Conservation (phyloP, 2,113 vertebrate genomes). For the Thryonomys swinderianus region DNA sequence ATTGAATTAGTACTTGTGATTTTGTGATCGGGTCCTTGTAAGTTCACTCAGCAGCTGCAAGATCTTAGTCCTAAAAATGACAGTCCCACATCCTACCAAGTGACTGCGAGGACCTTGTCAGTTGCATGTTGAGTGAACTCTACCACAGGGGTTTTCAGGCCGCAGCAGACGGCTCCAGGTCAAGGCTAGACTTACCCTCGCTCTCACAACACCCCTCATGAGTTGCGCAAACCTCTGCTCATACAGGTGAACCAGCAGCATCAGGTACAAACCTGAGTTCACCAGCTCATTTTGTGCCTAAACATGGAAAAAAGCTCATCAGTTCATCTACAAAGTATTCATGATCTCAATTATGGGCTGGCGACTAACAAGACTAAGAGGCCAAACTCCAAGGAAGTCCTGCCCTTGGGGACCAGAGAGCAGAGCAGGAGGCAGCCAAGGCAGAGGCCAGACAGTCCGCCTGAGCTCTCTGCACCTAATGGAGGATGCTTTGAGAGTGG, state of each 20-base stretch:
- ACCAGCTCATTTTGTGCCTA: slow-evolving; percentile 70
- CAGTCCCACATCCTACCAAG: neutral
- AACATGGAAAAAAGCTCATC: neutral
- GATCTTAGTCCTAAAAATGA: neutral
- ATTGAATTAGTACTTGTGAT: neutral
- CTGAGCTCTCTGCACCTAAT: neutral
- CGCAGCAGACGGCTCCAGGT: accelerated
- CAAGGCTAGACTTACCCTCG: slow-evolving; percentile 43
- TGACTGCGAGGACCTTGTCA: neutral
- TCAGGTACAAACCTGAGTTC: slow-evolving; percentile 72
- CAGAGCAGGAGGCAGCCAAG: neutral
- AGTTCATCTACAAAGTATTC: neutral
- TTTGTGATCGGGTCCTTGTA: neutral
- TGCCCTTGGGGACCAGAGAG: neutral
- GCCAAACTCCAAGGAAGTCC: neutral
- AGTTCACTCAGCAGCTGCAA: neutral
- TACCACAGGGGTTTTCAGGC: accelerated
- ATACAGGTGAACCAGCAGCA: slow-evolving; percentile 78
- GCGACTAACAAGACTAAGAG: neutral
- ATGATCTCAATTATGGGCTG: neutral
- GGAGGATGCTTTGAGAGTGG: neutral
- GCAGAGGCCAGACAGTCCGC: neutral
- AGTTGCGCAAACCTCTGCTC: slow-evolving; percentile 79
- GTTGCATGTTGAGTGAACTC: neutral
- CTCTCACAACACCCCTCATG: neutral